These are phyloP conservation scores for Hylia prasina DNA, from an alignment of 2,113 vertebrate genomes.

Conservation along the genomic window DNA sequence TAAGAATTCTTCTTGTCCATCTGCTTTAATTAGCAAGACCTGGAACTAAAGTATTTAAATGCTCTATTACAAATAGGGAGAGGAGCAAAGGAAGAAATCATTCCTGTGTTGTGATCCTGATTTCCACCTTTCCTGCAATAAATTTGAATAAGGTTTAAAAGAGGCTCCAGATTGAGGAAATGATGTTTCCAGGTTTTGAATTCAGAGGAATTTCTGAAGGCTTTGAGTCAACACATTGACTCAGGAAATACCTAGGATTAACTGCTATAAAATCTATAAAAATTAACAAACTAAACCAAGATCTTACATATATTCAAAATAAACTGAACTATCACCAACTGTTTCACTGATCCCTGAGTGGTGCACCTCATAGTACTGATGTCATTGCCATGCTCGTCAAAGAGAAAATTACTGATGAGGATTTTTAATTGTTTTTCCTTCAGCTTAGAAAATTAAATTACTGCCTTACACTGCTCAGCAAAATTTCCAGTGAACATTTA, in stretches of 20 bases:
- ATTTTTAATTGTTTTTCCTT: not conserved
- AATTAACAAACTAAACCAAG: not conserved
- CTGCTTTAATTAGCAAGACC: not conserved
- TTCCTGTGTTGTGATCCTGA: not conserved
- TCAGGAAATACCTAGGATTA: not conserved
- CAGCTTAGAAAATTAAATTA: not conserved
- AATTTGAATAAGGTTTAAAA: not conserved
- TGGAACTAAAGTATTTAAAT: not conserved
- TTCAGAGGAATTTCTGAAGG: not conserved
- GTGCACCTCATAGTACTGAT: not conserved
- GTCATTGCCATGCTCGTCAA: not conserved
- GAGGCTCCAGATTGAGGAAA: not conserved
- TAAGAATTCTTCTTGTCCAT: not conserved
- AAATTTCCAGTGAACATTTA: not conserved
- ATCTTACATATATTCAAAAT: not conserved
- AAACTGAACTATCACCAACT: not conserved
- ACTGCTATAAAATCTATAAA: not conserved
- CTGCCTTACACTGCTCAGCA: not conserved
- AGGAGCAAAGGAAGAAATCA: not conserved
- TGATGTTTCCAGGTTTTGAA: not conserved
- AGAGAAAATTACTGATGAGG: not conserved
- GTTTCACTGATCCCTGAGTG: not conserved
- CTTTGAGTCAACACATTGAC: accelerated
- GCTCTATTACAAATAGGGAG: not conserved
- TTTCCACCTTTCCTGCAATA: not conserved